These are phyloP conservation scores for Prochilodus magdalenae DNA, from an alignment of 2,113 vertebrate genomes.

Conservation along the genomic window DNA sequence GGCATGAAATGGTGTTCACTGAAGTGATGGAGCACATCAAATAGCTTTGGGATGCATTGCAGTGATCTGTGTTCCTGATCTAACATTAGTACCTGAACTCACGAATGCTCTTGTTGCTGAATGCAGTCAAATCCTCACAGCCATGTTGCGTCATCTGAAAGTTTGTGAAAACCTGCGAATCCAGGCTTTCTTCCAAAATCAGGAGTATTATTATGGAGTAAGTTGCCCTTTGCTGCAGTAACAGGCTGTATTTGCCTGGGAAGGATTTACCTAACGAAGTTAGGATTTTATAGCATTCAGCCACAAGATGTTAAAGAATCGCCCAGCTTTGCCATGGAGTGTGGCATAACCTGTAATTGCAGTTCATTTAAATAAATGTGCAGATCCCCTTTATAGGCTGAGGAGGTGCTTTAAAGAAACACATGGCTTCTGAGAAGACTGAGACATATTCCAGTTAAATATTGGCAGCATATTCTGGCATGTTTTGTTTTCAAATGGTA, in stretches of 20 bases:
- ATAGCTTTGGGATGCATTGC: background rate
- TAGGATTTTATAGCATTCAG: too few relatives aligned
- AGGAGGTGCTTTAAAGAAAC: background rate
- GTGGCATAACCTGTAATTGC: conserved; percentile 8
- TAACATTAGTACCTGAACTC: background rate
- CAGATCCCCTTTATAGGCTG: background rate
- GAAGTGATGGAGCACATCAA: background rate
- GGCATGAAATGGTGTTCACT: too few relatives aligned
- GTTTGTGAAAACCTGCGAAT: too few relatives aligned
- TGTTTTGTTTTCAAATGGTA: background rate
- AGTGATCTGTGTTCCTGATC: background rate
- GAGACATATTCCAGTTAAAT: too few relatives aligned
- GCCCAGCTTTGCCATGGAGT: background rate
- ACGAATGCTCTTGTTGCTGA: background rate
- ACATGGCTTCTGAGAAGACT: background rate
- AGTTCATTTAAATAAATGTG: background rate
- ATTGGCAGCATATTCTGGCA: too few relatives aligned
- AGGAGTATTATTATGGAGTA: too few relatives aligned
- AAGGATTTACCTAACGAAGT: too few relatives aligned
- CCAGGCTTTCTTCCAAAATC: too few relatives aligned
- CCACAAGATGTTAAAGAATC: background rate
- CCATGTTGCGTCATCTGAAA: too few relatives aligned
- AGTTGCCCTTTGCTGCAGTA: too few relatives aligned
- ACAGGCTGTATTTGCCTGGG: too few relatives aligned
- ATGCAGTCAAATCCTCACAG: background rate